Conservation (phyloP, 2,797 vertebrate species). For the Epinephelus awoara region DNA sequence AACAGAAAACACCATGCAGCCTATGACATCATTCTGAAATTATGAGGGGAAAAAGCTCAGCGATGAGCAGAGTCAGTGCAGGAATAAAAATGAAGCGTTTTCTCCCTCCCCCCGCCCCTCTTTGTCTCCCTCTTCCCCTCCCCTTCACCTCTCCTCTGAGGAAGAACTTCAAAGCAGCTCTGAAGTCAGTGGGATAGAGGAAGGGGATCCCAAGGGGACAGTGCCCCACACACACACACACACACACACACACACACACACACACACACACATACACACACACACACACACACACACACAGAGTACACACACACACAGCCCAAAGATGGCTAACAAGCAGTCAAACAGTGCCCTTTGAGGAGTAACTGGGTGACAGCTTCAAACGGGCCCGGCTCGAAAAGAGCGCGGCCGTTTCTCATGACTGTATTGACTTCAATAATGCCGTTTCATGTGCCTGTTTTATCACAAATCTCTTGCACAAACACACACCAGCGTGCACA, state of each 20-base stretch:
- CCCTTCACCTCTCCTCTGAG: conserved; percentile 65
- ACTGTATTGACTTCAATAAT: conserved; percentile 70
- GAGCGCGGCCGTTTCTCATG: conserved; percentile 53
- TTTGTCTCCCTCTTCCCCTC: conserved; percentile 40
- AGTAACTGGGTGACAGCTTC: conserved; percentile 73
- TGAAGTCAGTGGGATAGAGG: conserved; percentile 78
- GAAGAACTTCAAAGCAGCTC: conserved; percentile 82
- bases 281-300: conserved; percentile 37
- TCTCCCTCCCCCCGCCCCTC: conserved; percentile 17
- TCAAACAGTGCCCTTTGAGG: conserved; percentile 72
- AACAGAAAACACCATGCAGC: conserved; percentile 4
- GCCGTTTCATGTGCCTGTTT: conserved; percentile 55
- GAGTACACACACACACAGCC: conserved; percentile 43
- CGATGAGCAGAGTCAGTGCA: conserved; percentile 12
- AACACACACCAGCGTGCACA: conserved; percentile 12
- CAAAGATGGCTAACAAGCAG: conserved; percentile 75
- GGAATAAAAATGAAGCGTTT: conserved; percentile 46
- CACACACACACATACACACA: conserved; percentile 19
- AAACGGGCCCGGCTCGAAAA: conserved; percentile 61
- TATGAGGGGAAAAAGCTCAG: conserved; percentile 16
- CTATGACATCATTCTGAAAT: conserved; percentile 59
- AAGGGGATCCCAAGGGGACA: conserved; percentile 66
- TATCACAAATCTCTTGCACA: conserved; percentile 23
- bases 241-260: conserved; percentile 27
- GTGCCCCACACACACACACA: conserved; percentile 45